These are phyloP conservation scores for Coleophora deauratella DNA, from an alignment of 2,888 invertebrate species.

Conservation along the genomic window DNA sequence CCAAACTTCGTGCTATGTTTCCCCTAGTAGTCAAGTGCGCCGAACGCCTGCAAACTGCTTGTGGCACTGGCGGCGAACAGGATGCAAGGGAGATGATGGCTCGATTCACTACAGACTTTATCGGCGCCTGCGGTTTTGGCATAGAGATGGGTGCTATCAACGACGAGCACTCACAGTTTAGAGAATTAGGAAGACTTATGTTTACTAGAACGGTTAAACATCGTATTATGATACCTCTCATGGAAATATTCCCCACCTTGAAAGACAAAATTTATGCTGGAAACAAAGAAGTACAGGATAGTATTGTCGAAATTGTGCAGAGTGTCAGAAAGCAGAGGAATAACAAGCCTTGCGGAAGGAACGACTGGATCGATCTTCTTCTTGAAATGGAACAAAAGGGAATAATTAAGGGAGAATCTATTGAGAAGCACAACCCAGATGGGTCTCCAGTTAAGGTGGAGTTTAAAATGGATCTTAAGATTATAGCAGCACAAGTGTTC, in stretches of 20 bases:
- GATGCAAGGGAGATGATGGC: slow-evolving; percentile 33
- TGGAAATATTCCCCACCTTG: slow-evolving; percentile 21
- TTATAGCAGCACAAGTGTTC: slow-evolving; percentile 11
- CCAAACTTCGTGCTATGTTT: slow-evolving; percentile 31
- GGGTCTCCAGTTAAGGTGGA: slow-evolving; percentile 22
- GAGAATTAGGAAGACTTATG: slow-evolving; percentile 23
- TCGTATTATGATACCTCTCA: slow-evolving; percentile 18
- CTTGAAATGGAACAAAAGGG: slow-evolving; percentile 27
- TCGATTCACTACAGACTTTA: slow-evolving; percentile 36
- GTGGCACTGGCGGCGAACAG: slow-evolving; percentile 2
- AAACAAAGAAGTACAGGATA: slow-evolving; percentile 17
- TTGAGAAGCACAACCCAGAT: slow-evolving; percentile 23
- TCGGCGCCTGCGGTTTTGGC: slow-evolving; percentile 35
- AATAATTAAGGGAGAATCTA: slow-evolving; percentile 25
- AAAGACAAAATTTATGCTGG: slow-evolving; percentile 19
- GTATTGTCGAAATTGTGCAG: slow-evolving; percentile 16
- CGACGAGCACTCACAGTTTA: slow-evolving; percentile 27
- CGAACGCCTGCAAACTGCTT: slow-evolving; percentile 19
- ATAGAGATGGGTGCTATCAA: slow-evolving; percentile 29
- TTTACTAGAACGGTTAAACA: slow-evolving; percentile 20
- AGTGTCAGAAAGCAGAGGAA: slow-evolving; percentile 23
- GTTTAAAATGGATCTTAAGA: slow-evolving; percentile 21
- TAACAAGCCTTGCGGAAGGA: slow-evolving; percentile 22
- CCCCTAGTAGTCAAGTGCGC: slow-evolving; percentile 27
- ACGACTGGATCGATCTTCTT: slow-evolving; percentile 31